phyloP scores from a whole-genome alignment of 53 echinoderm and acorn worm species.

The Pentamera pediparva region DNA sequence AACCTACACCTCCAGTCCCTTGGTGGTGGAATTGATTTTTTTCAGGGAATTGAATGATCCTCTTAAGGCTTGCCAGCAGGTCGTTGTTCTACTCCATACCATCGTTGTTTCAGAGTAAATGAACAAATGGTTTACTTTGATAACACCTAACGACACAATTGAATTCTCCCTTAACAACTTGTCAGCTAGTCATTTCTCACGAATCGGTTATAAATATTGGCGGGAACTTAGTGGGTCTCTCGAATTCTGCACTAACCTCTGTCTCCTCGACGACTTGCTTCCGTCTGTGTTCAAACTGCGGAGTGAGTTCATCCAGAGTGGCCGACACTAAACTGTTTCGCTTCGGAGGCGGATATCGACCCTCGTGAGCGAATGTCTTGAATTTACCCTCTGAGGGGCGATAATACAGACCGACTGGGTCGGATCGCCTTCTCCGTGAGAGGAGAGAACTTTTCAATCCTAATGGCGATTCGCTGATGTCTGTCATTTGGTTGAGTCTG shows the following conservation, averaged over 20 bases:
- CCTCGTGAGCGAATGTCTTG: constrained; percentile 12
- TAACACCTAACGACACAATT: too few species aligned
- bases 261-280: constrained; percentile 50
- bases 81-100: too few species aligned
- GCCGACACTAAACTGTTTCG: constrained; percentile 54
- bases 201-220: constrained; percentile 28
- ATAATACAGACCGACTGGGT: constrained; percentile 13
- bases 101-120: too few species aligned
- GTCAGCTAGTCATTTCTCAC: too few species aligned
- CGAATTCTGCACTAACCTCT: background rate
- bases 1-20: too few species aligned
- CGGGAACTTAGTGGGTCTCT: background rate
- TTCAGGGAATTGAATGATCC: too few species aligned
- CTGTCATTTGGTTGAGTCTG: background rate
- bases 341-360: constrained; percentile 38
- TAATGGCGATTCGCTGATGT: background rate
- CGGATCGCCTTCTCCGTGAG: constrained; percentile 1
- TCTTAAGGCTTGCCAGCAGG: too few species aligned
- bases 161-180: too few species aligned
- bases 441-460: background rate
- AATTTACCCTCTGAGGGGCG: background rate
- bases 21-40: too few species aligned
- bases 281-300: constrained; percentile 52
- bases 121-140: too few species aligned
- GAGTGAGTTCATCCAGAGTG: constrained; percentile 50